These are phyloP conservation scores for Biston betularia DNA, from an alignment of 2,888 invertebrate species.

Conservation along the genomic window DNA sequence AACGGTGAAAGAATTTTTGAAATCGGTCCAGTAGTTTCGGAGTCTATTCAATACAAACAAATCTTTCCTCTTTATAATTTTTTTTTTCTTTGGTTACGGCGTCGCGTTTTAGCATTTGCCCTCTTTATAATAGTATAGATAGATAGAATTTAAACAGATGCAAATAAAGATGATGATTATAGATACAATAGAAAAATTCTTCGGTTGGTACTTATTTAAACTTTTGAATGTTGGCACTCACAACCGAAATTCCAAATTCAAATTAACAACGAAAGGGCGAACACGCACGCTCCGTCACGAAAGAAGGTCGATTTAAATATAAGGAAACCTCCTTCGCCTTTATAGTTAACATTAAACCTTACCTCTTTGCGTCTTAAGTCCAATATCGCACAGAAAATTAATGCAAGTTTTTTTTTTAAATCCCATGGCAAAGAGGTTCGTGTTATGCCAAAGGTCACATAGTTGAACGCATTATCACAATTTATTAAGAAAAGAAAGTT, in stretches of 20 bases:
- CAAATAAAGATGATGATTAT: too few relatives aligned
- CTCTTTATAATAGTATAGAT: too few relatives aligned
- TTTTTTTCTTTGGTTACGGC: too few relatives aligned
- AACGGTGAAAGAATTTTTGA: too few relatives aligned
- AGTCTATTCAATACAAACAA: too few relatives aligned
- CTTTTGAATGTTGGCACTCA: constrained; percentile 28
- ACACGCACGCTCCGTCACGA: constrained; percentile 63
- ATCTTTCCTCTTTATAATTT: too few relatives aligned
- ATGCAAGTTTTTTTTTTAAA: constrained; percentile 23
- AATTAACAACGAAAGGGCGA: constrained; percentile 65
- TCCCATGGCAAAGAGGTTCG: constrained; percentile 54
- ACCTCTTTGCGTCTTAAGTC: not conserved
- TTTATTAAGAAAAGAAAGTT: constrained; percentile 9
- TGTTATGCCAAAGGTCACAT: constrained; percentile 75
- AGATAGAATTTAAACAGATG: too few relatives aligned
- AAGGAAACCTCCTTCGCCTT: constrained; percentile 46
- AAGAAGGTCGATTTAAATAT: constrained; percentile 56
- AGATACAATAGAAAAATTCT: constrained; percentile 1
- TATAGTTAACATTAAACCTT: not conserved
- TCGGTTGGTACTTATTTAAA: not conserved
- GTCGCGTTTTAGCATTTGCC: too few relatives aligned
- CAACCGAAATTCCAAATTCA: constrained; percentile 61
- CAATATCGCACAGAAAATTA: not conserved
- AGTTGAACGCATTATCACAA: constrained; percentile 49
- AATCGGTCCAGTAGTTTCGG: too few relatives aligned